Base-by-base conservation (phyloP, 2,888 invertebrate species). In the Phoenoteleia sp. region DNA sequence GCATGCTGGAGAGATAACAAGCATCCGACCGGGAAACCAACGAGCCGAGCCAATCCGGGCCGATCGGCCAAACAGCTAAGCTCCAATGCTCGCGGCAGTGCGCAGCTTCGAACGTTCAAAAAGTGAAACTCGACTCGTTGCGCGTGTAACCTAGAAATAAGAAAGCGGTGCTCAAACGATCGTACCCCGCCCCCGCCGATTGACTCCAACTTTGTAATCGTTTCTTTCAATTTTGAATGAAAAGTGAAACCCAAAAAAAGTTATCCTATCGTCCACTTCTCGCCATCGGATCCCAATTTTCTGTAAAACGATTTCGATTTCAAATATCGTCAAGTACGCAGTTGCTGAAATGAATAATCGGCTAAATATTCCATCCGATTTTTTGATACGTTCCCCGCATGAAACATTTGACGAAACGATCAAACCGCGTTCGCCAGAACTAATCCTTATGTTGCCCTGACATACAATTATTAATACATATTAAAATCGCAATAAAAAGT, bases 121-220 rank as follows among this genome's bases (percentile, higher is more conserved):
- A 93, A 93, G 93, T 93, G 93, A 93, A 93, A 93, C 93, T 93
- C 93, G 91, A 90, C 91, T 91, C 92, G 93, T 91, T 92, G 92
- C 93, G 93, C 93, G 93, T 93, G 93, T 93, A 93, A 93, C 93
- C 93, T 93, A 93, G 93, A 93, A 93, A 93, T 92, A 92, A 87
- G 83, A 84, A 92, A 92, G 93, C 86, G 93, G 92, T 92, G 90
- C 93, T 93, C 93, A 93, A 93, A 83, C 85, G 64, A 71, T 71
- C 47, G 71, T 69, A 56, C 36, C 85, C 74, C 77, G 19, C 67
- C 49, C 49, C 67, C 45, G 7, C 15, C 47, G 19, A 11, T 49
- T 72, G 29, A 6, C 27, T 60, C 45, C 21, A 5, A 3, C 64
- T 56, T 56, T 66, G 54, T 45, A 39, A 72, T 72, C 47, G 21